Conservation (phyloP, 2,797 vertebrate genomes). For the Macropus fuliginosus region DNA sequence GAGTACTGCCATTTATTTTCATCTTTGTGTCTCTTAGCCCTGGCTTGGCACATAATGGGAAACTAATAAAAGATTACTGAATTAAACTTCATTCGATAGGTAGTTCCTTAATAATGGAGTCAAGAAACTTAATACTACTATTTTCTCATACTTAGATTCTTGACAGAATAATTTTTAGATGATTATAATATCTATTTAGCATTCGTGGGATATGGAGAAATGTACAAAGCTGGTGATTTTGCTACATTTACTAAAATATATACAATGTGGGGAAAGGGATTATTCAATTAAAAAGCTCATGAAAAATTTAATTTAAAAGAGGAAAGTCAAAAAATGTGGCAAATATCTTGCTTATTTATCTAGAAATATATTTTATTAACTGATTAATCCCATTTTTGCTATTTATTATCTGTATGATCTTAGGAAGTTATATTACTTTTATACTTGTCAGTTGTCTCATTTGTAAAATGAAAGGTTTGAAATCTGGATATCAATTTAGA, state of each 20-base stretch:
- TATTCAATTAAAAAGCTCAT: background rate
- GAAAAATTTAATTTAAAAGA: background rate
- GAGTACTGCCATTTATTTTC: background rate
- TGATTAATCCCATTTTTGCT: background rate
- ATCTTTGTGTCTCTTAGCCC: background rate
- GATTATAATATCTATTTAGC: background rate
- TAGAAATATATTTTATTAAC: background rate
- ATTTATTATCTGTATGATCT: background rate
- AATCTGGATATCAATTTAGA: background rate
- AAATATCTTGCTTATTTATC: background rate
- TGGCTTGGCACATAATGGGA: background rate
- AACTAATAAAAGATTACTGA: background rate
- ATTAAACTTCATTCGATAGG: background rate
- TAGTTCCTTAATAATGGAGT: background rate
- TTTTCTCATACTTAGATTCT: background rate
- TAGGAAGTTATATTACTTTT: background rate
- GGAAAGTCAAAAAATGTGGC: background rate
- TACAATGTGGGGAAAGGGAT: background rate
- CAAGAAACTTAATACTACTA: background rate
- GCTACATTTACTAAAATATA: too few relatives aligned
- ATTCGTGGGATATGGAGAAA: background rate
- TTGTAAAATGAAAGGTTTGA: background rate
- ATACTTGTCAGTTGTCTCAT: background rate
- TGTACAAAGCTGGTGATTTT: background rate
- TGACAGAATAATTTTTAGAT: background rate